Evolutionary conservation across 2,888 invertebrate genomes (phyloP).

Genomic region (Athalia cordata): DNA sequence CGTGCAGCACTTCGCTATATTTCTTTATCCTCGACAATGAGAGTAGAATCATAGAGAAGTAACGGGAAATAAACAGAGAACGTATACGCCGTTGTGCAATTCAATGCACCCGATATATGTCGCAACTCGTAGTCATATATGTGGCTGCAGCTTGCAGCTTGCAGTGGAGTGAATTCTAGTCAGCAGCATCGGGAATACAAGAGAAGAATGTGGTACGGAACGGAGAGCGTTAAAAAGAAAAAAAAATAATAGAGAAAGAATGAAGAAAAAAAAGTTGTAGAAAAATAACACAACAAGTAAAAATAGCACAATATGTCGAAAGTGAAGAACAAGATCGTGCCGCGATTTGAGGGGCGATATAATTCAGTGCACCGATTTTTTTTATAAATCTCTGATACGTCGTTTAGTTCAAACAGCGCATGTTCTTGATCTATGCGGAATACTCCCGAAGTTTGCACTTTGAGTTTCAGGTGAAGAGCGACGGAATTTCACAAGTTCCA

Average conservation of each 20-base stretch:
- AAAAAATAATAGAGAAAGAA: not conserved
- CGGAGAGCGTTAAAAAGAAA: no score
- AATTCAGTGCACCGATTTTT: no score
- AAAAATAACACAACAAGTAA: no score
- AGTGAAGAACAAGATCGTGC: no score
- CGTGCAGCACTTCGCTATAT: constrained; percentile 6
- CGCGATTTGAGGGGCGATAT: no score
- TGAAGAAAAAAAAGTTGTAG: constrained; percentile 4
- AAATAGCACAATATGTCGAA: no score
- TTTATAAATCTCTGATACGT: no score
- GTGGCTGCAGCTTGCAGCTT: not conserved
- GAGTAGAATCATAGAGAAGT: constrained; percentile 1
- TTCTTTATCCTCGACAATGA: constrained; percentile 6
- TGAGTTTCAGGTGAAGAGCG: no score
- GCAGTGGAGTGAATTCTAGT: constrained; percentile 27
- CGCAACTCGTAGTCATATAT: not conserved
- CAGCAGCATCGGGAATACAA: constrained; percentile 31
- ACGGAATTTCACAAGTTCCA: no score
- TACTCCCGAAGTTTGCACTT: no score
- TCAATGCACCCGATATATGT: constrained; percentile 23
- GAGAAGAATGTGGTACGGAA: constrained; percentile 2
- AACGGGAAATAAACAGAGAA: constrained; percentile 21
- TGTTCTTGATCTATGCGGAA: no score
- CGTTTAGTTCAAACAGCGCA: no score
- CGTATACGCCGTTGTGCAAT: constrained; percentile 33